Conservation (phyloP, 2,888 invertebrate species). For the Campoplex capitator region DNA sequence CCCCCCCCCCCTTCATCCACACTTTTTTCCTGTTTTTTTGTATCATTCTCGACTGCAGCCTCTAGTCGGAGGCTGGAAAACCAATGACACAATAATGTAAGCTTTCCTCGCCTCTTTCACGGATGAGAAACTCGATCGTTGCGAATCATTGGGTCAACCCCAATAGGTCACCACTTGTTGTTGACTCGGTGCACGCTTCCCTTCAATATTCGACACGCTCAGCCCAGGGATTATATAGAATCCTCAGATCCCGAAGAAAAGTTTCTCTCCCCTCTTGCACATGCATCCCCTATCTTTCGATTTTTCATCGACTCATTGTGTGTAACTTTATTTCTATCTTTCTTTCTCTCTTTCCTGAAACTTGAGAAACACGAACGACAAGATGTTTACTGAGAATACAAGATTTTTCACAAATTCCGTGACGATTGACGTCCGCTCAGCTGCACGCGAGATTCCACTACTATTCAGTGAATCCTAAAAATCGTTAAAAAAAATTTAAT, state of each 20-base stretch:
- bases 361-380: slow-evolving; percentile 1
- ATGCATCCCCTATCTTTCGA: slow-evolving; percentile 20
- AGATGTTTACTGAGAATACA: slow-evolving; percentile 6
- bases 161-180: slow-evolving; percentile 72
- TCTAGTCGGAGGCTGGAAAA: slow-evolving; percentile 54
- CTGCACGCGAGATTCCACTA: slow-evolving; percentile 68
- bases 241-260: slow-evolving; percentile 53
- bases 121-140: slow-evolving; percentile 65
- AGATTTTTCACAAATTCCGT: slow-evolving; percentile 69
- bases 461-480: not conserved
- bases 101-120: slow-evolving; percentile 65
- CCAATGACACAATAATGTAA: slow-evolving; percentile 54
- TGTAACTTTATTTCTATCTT: slow-evolving; percentile 32
- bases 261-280: slow-evolving; percentile 40
- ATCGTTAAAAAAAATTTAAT: not conserved
- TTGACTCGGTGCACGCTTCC: slow-evolving; percentile 72
- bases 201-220: slow-evolving; percentile 48
- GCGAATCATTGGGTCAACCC: slow-evolving; percentile 73
- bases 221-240: slow-evolving; percentile 54
- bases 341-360: slow-evolving; percentile 29
- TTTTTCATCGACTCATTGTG: slow-evolving; percentile 52
- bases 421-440: slow-evolving; percentile 77
- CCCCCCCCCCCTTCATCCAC: not conserved
- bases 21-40: slow-evolving; percentile 30
- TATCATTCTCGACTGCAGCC: slow-evolving; percentile 34